Evolutionary conservation across 2,888 invertebrate genomes (phyloP).

Genomic region (Hemithea aestivaria): DNA sequence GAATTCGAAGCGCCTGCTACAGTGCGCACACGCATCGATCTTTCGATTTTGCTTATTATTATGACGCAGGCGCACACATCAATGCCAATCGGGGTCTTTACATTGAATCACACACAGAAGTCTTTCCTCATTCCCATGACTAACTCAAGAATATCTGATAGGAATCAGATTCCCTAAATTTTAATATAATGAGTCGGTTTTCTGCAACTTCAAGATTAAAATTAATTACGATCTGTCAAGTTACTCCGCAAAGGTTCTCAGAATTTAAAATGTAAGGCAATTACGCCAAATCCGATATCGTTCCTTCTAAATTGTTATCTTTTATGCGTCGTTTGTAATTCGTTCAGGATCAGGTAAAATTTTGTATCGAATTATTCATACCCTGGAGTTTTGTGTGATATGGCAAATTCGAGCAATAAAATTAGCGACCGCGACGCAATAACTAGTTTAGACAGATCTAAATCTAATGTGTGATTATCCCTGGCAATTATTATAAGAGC

Average conservation of each 20-base stretch:
- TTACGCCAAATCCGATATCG: conserved; percentile 21
- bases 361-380: conserved; percentile 30
- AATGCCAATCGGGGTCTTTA: conserved; percentile 6
- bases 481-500: conserved; percentile 9
- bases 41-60: conserved; percentile 42
- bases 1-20: conserved; percentile 46
- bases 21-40: conserved; percentile 16
- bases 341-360: conserved; percentile 25
- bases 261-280: conserved; percentile 23
- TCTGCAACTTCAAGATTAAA: conserved; percentile 18
- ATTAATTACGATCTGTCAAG: conserved; percentile 25
- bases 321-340: conserved; percentile 24
- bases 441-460: conserved; percentile 23
- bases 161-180: conserved; percentile 20
- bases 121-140: conserved; percentile 12
- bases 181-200: conserved; percentile 16
- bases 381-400: conserved; percentile 27
- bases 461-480: conserved; percentile 21
- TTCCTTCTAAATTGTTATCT: conserved; percentile 22
- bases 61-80: conserved; percentile 41
- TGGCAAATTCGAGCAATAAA: conserved; percentile 39
- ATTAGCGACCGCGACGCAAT: conserved; percentile 48
- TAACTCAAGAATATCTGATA: conserved; percentile 21
- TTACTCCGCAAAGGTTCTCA: conserved; percentile 13
- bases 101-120: conserved; percentile 6